Base-by-base conservation (phyloP, 2,113 vertebrate genomes). In the Pseudorectes ferrugineus region DNA sequence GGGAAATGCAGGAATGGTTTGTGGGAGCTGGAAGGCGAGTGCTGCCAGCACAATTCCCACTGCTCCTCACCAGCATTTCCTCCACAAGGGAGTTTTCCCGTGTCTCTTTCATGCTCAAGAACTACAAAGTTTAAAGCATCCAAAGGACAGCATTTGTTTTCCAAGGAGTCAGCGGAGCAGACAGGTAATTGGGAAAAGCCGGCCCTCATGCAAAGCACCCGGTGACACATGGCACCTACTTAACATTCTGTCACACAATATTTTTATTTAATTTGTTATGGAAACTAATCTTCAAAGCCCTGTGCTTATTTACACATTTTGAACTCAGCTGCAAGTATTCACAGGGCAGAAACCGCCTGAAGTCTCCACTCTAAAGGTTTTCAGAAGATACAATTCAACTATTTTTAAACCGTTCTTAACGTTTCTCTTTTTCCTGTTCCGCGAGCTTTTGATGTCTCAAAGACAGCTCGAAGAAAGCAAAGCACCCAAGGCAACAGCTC, bases 251-350 rank as follows among this genome's bases (percentile, higher is more conserved):
- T 71, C 92, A 90, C 65, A 36, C 25, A 23, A 6, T 22, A 42
- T 58, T 79, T 63, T 67, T 63, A 89, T 77, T 43, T 5, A 20
- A 83, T 72, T 78, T 87, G 80, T 84, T 72, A 95, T 87, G 91
- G 89, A 95, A 96, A 92, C 86, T 74, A 36, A 84, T 62, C 91
- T 84, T 92, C 91, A 77, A 93, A 94, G 93, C 9, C 89, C 70
- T 7, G 0, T 10, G 73, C 86, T 87, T 92, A 63, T 81, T 78
- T 71, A 91, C 84, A 81, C 49, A 11, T 57, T 54, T 71, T 55
- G 49, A 92, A 52, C 58, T 58, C 93, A 92, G 89, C 87, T 95
- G 93, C 81, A 65, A 49, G 85, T 11, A 54, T 76, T 95, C 91
- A 75, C 89, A 91, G 61, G 66, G 91, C 57, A 93, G 61, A 93